Evolutionary conservation across 1,140 invertebrate species (phyloP).

Genomic region (Eumaeus atala): DNA sequence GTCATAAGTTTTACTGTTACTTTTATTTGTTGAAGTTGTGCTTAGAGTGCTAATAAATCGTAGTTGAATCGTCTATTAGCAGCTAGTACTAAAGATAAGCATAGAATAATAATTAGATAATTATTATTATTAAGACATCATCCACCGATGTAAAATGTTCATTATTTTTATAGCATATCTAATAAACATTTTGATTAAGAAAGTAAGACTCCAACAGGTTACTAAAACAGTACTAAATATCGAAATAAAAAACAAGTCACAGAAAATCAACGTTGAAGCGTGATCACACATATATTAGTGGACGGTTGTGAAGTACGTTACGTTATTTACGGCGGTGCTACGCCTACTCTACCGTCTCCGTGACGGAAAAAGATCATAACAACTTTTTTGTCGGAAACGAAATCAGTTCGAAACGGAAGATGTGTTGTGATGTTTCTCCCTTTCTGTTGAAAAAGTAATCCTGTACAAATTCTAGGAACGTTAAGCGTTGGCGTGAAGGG

Average conservation of each 20-base stretch:
- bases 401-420: constrained; percentile 59
- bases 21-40: no score
- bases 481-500: constrained; percentile 33
- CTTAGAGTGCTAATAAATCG: no score
- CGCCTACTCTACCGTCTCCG: constrained; percentile 46
- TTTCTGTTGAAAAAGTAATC: constrained; percentile 23
- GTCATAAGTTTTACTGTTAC: no score
- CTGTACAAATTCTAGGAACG: constrained; percentile 41
- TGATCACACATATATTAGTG: constrained; percentile 23
- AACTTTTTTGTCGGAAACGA: constrained; percentile 58
- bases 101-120: no score
- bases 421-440: neutral
- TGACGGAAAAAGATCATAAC: constrained; percentile 62
- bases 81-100: no score
- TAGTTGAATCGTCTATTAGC: no score
- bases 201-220: no score
- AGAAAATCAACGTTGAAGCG: constrained; percentile 40
- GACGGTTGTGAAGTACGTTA: neutral
- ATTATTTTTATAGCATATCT: no score
- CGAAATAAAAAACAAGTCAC: constrained; percentile 16
- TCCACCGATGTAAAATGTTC: no score
- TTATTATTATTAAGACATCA: no score
- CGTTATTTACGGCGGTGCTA: constrained; percentile 47
- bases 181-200: no score
- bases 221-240: neutral